phyloP scores from a whole-genome alignment of 2,888 invertebrate species.

The Altica lythri region DNA sequence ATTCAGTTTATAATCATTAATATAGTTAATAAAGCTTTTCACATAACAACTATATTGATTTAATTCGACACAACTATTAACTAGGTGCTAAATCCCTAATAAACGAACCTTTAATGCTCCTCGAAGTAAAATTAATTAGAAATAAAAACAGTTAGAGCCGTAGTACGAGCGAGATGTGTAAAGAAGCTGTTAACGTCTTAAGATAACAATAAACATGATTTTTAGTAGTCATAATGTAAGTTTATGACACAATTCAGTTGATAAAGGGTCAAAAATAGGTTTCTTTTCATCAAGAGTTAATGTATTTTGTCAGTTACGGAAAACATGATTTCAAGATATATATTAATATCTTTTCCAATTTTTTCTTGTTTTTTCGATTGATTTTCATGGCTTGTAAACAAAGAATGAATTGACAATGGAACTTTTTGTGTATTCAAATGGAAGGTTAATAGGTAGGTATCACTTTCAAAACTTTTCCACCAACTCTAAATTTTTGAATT shows the following conservation, averaged over 20 bases:
- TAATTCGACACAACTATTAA: too few relatives aligned
- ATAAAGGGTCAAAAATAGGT: conserved; percentile 4
- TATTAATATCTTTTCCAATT: too few relatives aligned
- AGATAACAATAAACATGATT: conserved; percentile 17
- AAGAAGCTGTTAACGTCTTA: conserved; percentile 11
- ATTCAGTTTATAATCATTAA: too few relatives aligned
- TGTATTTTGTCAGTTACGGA: background rate
- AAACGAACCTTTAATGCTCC: too few relatives aligned
- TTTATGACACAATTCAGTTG: conserved; percentile 11
- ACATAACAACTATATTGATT: too few relatives aligned
- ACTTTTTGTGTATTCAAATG: background rate
- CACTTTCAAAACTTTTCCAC: too few relatives aligned
- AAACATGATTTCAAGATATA: background rate
- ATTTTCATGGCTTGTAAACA: background rate
- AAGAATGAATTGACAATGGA: background rate
- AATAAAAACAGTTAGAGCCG: too few relatives aligned
- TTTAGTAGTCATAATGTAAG: conserved; percentile 13
- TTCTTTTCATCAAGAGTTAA: background rate
- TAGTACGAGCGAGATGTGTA: too few relatives aligned
- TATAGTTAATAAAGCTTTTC: too few relatives aligned
- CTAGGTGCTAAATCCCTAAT: too few relatives aligned
- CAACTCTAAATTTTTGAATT: too few relatives aligned
- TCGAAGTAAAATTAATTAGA: too few relatives aligned
- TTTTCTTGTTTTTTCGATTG: background rate
- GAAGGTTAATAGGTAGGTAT: background rate